phyloP scores from a whole-genome alignment of 2,113 vertebrate species.

The Pachycephala philippinensis region DNA sequence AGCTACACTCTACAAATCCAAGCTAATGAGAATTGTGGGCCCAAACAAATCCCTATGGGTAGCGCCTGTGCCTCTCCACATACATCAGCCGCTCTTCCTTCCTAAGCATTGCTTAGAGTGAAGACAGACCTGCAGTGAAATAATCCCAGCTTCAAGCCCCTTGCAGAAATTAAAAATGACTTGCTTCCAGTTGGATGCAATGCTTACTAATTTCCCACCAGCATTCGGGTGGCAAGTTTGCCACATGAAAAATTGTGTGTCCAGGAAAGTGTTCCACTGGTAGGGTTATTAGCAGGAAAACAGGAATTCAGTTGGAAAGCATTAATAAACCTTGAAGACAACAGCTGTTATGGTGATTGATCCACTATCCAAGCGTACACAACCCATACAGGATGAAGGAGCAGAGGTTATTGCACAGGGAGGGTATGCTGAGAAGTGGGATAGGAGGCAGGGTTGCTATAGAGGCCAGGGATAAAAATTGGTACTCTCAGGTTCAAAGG shows the following conservation, averaged over 20 bases:
- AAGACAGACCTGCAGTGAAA: neutral
- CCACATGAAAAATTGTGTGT: neutral
- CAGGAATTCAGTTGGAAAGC: constrained; percentile 6
- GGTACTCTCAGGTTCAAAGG: neutral
- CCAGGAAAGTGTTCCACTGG: constrained; percentile 4
- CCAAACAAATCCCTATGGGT: neutral
- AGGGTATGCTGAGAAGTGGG: neutral
- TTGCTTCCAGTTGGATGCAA: neutral
- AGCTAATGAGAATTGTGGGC: neutral
- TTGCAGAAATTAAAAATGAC: neutral
- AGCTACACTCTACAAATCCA: neutral
- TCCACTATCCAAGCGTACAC: neutral
- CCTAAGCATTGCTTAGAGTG: neutral
- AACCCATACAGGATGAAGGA: neutral
- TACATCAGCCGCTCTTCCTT: neutral
- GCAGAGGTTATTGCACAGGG: neutral
- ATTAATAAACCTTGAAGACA: constrained; percentile 27
- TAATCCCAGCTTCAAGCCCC: neutral
- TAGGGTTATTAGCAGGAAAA: constrained; percentile 23
- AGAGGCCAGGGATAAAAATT: constrained; percentile 1
- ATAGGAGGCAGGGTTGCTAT: neutral
- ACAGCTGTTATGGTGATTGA: constrained; percentile 35
- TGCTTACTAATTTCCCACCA: constrained; percentile 13
- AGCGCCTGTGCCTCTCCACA: neutral
- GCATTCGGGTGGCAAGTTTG: neutral